These are phyloP conservation scores for Rhinophrynus dorsalis DNA, from an alignment of 2,797 vertebrate genomes.

Conservation along the genomic window DNA sequence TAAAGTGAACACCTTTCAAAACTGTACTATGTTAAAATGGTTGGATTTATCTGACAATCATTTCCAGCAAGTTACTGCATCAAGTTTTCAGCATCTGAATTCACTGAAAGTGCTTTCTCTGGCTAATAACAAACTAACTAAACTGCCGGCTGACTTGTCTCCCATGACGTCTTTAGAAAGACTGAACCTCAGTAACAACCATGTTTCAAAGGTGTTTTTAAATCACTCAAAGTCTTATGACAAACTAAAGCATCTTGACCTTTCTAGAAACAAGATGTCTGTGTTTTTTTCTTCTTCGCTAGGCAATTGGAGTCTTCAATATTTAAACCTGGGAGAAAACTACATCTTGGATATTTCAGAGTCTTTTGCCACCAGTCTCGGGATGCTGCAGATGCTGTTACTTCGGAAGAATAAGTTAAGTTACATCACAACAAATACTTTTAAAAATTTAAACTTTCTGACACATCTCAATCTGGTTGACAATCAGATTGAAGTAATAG, in stretches of 20 bases:
- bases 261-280: slow-evolving; percentile 57
- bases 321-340: slow-evolving; percentile 57
- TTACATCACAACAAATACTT: neutral
- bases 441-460: slow-evolving; percentile 55
- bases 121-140: slow-evolving; percentile 50
- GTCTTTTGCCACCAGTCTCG: slow-evolving; percentile 54
- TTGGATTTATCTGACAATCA: slow-evolving; percentile 54
- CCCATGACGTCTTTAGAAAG: slow-evolving; percentile 53
- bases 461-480: slow-evolving; percentile 53
- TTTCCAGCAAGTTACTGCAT: slow-evolving; percentile 38
- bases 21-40: slow-evolving; percentile 54
- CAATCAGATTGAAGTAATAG: slow-evolving; percentile 53
- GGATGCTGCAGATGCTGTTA: slow-evolving; percentile 54
- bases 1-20: slow-evolving; percentile 40
- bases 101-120: slow-evolving; percentile 54
- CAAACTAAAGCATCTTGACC: slow-evolving; percentile 53
- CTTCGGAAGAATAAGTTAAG: slow-evolving; percentile 57
- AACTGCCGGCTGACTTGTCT: slow-evolving; percentile 53
- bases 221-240: slow-evolving; percentile 58
- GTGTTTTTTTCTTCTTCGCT: slow-evolving; percentile 56
- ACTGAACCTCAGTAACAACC: slow-evolving; percentile 65
- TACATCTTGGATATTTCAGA: slow-evolving; percentile 39
- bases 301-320: slow-evolving; percentile 52
- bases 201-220: slow-evolving; percentile 52
- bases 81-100: slow-evolving; percentile 50